phyloP scores from a whole-genome alignment of 2,888 invertebrate species.

The Tuberolachnus salignus region DNA sequence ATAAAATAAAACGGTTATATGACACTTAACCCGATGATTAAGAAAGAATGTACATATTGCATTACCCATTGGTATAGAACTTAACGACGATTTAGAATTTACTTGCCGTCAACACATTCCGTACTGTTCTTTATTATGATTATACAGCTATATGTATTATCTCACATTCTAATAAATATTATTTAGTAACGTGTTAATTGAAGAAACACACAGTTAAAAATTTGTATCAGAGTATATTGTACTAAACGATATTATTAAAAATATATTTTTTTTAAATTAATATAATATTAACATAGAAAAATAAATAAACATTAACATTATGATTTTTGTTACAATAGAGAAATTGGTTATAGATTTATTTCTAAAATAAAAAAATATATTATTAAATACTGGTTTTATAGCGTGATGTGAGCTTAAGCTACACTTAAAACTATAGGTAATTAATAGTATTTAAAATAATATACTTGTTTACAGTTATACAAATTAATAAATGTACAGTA shows the following conservation, averaged over 20 bases:
- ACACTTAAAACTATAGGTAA: not conserved
- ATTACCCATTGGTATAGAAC: too few relatives aligned
- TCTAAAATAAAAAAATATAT: too few relatives aligned
- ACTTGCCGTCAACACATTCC: too few relatives aligned
- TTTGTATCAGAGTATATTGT: not conserved
- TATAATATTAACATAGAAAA: not conserved
- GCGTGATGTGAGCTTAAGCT: not conserved
- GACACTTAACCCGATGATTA: too few relatives aligned
- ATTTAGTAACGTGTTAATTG: not conserved
- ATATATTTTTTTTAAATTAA: not conserved
- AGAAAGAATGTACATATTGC: too few relatives aligned
- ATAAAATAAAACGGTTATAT: too few relatives aligned
- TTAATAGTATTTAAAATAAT: not conserved
- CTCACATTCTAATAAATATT: slow-evolving; percentile 1
- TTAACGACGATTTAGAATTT: too few relatives aligned
- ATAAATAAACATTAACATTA: not conserved
- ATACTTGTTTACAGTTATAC: not conserved
- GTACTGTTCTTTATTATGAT: too few relatives aligned
- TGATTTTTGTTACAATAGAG: too few relatives aligned
- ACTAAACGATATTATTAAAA: not conserved
- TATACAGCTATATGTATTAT: not conserved
- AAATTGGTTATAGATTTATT: too few relatives aligned
- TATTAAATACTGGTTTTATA: not conserved
- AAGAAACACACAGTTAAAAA: not conserved
- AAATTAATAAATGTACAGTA: not conserved